phyloP scores from a whole-genome alignment of 2,113 vertebrate species.

The Excalfactoria chinensis region DNA sequence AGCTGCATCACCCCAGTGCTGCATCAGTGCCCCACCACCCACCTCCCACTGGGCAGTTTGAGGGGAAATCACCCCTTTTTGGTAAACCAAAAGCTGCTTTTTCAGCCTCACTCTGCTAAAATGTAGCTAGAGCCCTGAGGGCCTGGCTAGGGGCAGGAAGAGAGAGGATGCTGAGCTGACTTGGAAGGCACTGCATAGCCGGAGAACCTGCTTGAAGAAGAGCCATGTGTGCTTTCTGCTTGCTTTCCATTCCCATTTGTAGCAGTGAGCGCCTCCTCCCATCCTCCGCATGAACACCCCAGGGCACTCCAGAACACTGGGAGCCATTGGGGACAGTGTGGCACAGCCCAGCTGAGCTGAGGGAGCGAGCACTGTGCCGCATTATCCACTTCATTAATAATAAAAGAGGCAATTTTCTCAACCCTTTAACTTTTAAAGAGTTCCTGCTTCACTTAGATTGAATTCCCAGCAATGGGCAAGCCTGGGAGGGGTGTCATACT shows the following conservation, averaged over 20 bases:
- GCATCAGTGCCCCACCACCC: neutral
- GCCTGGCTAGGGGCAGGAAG: neutral
- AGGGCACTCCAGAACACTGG: neutral
- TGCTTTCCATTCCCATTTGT: neutral
- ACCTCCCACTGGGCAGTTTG: neutral
- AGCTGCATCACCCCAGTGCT: rapidly evolving
- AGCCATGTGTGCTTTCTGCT: neutral
- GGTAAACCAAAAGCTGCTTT: neutral
- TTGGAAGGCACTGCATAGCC: rapidly evolving
- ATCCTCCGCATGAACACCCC: rapidly evolving
- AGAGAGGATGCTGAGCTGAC: neutral
- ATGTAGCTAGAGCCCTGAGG: neutral
- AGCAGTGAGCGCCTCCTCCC: neutral
- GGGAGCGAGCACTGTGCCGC: neutral
- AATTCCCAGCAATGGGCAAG: neutral
- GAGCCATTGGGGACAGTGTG: neutral
- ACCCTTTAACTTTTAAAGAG: constrained; percentile 66
- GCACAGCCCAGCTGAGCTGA: neutral
- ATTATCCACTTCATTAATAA: constrained; percentile 65
- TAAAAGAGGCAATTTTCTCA: constrained; percentile 66
- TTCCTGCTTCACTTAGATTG: constrained; percentile 33
- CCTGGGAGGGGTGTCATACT: neutral
- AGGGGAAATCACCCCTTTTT: neutral
- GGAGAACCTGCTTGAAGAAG: neutral
- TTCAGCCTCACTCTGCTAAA: neutral